Conservation (phyloP, 2,113 vertebrate species). For the Lagenorhynchus albirostris region DNA sequence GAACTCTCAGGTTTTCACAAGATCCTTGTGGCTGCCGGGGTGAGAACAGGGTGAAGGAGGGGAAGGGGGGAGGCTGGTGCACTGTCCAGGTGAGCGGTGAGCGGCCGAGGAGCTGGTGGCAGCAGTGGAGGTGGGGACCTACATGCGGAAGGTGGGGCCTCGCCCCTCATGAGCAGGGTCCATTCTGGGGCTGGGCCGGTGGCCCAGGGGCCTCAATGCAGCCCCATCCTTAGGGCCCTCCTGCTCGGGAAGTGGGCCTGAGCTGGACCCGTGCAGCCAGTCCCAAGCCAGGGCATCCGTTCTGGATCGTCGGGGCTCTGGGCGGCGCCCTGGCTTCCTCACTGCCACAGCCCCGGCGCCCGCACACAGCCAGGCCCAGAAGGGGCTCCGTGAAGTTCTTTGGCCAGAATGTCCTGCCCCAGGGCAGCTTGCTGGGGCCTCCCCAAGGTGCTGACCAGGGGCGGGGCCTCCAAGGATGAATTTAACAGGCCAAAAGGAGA, state of each 20-base stretch:
- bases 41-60: not conserved
- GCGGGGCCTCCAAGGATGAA: not conserved
- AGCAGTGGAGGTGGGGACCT: not conserved
- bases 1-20: not conserved
- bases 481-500: not conserved
- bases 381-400: not conserved
- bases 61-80: not conserved
- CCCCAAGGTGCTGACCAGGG: not conserved
- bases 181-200: too few relatives aligned
- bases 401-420: not conserved
- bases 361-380: not conserved
- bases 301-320: not conserved
- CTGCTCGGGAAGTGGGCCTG: not conserved
- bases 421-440: not conserved
- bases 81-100: not conserved
- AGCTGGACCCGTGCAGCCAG: not conserved
- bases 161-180: not conserved
- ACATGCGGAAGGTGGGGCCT: not conserved
- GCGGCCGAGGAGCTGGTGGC: accelerated
- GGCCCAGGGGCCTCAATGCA: too few relatives aligned
- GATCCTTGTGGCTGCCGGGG: not conserved
- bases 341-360: not conserved
- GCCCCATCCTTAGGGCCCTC: not conserved
- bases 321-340: too few relatives aligned
- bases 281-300: not conserved